A percentile compares a stretch with the other conserved stretches of the same genome.
phyloP scores from a whole-genome alignment of 2,797 vertebrate species.

The Aythya fuligula region DNA sequence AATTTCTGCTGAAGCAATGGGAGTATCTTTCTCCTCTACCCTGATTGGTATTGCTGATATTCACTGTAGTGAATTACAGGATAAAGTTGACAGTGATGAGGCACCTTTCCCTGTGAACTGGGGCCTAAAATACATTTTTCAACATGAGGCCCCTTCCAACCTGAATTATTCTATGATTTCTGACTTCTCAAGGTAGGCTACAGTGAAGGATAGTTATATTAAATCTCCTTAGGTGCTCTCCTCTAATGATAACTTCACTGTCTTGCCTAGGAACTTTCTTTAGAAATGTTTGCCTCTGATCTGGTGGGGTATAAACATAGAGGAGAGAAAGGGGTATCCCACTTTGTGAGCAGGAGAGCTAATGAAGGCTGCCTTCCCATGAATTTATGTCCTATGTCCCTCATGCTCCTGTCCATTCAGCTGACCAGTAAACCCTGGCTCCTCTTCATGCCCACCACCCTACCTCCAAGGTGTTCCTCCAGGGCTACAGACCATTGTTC shows the following conservation, averaged over 20 bases:
- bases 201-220: background rate
- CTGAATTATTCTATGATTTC: background rate
- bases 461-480: background rate
- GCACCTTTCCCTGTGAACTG: background rate
- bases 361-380: background rate
- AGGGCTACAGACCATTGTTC: background rate
- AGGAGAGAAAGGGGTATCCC: background rate
- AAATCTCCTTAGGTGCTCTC: background rate
- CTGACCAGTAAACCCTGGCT: background rate
- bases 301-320: background rate
- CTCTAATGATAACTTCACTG: background rate
- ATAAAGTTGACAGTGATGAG: background rate
- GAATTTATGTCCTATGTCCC: background rate
- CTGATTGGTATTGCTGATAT: background rate
- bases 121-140: background rate
- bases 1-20: slow-evolving; percentile 10
- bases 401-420: background rate
- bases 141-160: background rate
- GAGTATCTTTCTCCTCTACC: background rate
- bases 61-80: background rate
- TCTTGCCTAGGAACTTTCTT: background rate
- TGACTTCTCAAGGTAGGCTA: background rate
- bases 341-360: background rate
- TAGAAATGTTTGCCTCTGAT: background rate
- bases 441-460: background rate